Evolutionary conservation across 2,113 vertebrate genomes (phyloP).

Genomic region (Arothron firmamentum): DNA sequence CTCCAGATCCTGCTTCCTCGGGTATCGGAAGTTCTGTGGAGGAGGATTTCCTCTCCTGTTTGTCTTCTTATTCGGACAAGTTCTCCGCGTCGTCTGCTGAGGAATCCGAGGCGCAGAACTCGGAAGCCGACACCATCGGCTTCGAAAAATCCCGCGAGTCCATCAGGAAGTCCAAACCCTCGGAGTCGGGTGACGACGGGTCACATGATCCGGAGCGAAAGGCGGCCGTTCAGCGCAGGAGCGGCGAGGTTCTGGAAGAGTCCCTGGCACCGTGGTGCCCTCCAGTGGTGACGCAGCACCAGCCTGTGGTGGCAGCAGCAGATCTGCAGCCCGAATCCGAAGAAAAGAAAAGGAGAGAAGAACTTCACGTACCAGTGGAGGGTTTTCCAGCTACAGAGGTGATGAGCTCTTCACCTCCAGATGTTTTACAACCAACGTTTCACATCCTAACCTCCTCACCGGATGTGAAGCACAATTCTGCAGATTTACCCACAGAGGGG

Average conservation of each 20-base stretch:
- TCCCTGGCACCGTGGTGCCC: not conserved
- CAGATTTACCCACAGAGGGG: not conserved
- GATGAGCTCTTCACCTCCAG: not conserved
- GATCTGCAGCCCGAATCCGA: slow-evolving; percentile 2
- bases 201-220: slow-evolving; percentile 11
- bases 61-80: slow-evolving; percentile 57
- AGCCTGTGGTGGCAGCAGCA: not conserved
- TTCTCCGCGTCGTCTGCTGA: slow-evolving; percentile 35
- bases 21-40: slow-evolving; percentile 56
- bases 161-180: not conserved
- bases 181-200: slow-evolving; percentile 23
- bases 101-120: slow-evolving; percentile 30
- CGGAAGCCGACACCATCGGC: slow-evolving; percentile 19
- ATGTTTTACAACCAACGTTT: slow-evolving; percentile 16
- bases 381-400: not conserved
- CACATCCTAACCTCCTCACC: slow-evolving; percentile 51
- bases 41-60: slow-evolving; percentile 51
- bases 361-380: not conserved
- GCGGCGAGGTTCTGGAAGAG: not conserved
- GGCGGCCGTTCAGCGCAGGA: slow-evolving; percentile 13
- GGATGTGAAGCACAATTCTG: not conserved
- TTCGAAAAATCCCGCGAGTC: slow-evolving; percentile 20
- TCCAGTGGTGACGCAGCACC: not conserved
- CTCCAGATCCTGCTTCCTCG: slow-evolving; percentile 49
- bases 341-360: not conserved